Conservation (phyloP, 2,113 vertebrate genomes). For the Corythornis madagascariensis region DNA sequence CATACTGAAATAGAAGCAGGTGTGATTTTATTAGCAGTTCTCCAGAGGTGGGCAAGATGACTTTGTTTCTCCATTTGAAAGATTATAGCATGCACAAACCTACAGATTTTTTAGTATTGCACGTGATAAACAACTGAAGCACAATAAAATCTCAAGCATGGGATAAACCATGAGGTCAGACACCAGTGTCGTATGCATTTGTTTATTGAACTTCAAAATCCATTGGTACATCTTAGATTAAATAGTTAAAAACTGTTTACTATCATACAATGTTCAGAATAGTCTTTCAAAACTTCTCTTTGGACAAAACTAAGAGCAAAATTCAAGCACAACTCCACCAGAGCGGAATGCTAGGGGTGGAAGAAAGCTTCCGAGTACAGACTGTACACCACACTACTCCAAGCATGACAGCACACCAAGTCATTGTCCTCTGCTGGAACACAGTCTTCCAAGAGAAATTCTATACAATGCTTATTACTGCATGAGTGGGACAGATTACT, state of each 20-base stretch:
- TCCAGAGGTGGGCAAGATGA: not conserved
- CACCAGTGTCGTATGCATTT: not conserved
- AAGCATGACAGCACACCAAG: not conserved
- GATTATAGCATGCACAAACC: not conserved
- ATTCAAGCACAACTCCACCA: constrained; percentile 10
- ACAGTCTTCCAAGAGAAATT: not conserved
- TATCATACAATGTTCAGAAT: constrained; percentile 32
- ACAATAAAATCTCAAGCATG: not conserved
- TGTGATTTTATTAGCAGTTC: not conserved
- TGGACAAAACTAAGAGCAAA: constrained; percentile 46
- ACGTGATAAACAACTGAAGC: not conserved
- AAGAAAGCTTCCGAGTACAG: not conserved
- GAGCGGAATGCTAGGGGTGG: not conserved
- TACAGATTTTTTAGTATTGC: not conserved
- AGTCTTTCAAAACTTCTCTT: constrained; percentile 47
- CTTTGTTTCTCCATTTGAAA: not conserved
- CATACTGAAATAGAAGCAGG: not conserved
- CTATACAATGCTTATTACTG: not conserved
- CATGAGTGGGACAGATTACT: not conserved
- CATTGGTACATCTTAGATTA: constrained; percentile 38
- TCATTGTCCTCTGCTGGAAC: not conserved
- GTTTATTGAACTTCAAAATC: constrained; percentile 55
- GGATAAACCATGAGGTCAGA: not conserved
- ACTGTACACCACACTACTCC: constrained; percentile 8
- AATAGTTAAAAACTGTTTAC: constrained; percentile 60